phyloP scores from a whole-genome alignment of 2,113 vertebrate species.

The Sander vitreus region DNA sequence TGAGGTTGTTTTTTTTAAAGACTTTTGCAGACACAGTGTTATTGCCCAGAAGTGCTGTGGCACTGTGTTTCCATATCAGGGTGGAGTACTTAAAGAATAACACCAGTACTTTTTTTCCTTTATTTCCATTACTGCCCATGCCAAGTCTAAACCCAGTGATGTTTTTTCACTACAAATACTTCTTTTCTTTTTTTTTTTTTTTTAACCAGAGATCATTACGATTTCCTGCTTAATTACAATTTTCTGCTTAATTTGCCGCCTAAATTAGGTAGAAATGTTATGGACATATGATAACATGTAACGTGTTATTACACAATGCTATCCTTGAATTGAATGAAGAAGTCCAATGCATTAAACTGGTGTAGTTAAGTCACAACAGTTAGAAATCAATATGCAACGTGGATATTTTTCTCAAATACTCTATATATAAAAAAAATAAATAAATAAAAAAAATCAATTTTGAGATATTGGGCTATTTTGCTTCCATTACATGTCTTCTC shows the following conservation, averaged over 20 bases:
- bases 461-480: too few relatives aligned
- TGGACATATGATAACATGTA: neutral
- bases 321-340: neutral
- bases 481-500: too few relatives aligned
- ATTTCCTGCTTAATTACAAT: neutral
- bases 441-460: too few relatives aligned
- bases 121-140: neutral
- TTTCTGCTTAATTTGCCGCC: neutral
- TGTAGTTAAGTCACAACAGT: neutral
- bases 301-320: neutral
- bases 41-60: neutral
- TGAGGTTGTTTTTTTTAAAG: neutral
- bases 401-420: neutral
- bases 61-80: constrained; percentile 24
- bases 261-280: neutral
- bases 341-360: neutral
- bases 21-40: constrained; percentile 2
- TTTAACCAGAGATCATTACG: neutral
- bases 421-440: too few relatives aligned
- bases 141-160: neutral
- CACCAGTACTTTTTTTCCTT: neutral
- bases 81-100: constrained; percentile 31
- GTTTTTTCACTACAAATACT: neutral
- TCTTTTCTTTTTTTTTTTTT: neutral
- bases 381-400: neutral